Conservation (phyloP, 2,888 invertebrate species). For the Hypsopygia costalis region DNA sequence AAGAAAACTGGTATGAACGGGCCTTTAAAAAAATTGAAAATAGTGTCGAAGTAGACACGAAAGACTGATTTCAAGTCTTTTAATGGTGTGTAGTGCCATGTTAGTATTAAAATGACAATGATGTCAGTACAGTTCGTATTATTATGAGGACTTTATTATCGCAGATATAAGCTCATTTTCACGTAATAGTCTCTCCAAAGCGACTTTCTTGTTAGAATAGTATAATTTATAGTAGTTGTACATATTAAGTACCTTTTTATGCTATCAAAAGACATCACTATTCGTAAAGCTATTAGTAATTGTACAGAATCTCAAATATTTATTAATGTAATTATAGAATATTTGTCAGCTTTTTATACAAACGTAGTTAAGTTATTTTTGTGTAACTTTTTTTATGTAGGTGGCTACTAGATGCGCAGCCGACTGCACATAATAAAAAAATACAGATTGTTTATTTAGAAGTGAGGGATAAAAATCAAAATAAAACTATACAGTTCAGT, state of each 20-base stretch:
- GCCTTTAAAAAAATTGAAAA: slow-evolving; percentile 21
- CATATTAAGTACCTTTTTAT: slow-evolving; percentile 32
- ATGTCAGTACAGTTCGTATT: slow-evolving; percentile 50
- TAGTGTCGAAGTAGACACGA: slow-evolving; percentile 42
- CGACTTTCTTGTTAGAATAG: slow-evolving; percentile 29
- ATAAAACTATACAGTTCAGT: too few species aligned
- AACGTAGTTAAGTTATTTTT: slow-evolving; percentile 13
- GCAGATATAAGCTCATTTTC: slow-evolving; percentile 27
- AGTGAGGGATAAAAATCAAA: too few species aligned
- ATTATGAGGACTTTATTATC: slow-evolving; percentile 39
- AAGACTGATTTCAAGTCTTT: slow-evolving; percentile 71
- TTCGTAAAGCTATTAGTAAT: slow-evolving; percentile 38
- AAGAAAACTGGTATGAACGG: slow-evolving; percentile 61
- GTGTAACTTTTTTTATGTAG: too few species aligned
- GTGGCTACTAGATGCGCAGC: too few species aligned
- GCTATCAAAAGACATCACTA: slow-evolving; percentile 41
- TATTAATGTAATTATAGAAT: slow-evolving; percentile 50
- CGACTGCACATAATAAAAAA: too few species aligned
- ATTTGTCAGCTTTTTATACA: slow-evolving; percentile 22
- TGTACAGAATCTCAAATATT: slow-evolving; percentile 63
- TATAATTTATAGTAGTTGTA: slow-evolving; percentile 34
- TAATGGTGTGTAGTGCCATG: slow-evolving; percentile 74
- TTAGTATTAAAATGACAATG: slow-evolving; percentile 62
- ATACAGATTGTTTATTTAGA: too few species aligned
- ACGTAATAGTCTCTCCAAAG: slow-evolving; percentile 30